Conservation (phyloP, 2,797 vertebrate genomes). For the Xenopus petersii region DNA sequence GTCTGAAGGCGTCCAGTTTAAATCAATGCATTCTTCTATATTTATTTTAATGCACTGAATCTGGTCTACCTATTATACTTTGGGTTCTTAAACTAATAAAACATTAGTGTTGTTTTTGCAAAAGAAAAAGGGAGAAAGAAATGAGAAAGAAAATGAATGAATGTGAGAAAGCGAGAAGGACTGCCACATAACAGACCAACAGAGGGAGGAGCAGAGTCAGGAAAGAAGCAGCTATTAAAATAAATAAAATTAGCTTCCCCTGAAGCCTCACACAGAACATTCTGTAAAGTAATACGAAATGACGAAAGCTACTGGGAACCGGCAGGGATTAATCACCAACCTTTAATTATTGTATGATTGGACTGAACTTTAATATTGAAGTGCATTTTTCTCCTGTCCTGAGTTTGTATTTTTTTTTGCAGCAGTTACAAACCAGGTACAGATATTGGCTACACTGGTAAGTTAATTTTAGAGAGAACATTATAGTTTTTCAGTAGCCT, state of each 20-base stretch:
- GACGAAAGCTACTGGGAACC: neutral
- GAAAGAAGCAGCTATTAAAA: conserved; percentile 18
- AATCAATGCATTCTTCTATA: no score
- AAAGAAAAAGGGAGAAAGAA: no score
- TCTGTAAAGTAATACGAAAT: neutral
- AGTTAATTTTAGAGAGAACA: no score
- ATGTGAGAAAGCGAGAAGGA: neutral
- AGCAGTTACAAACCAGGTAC: neutral
- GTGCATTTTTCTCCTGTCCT: neutral
- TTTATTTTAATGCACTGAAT: no score
- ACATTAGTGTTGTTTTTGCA: no score
- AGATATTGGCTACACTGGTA: no score
- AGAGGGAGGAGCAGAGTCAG: conserved; percentile 50
- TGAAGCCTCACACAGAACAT: neutral
- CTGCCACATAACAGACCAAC: conserved; percentile 27
- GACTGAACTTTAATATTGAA: neutral
- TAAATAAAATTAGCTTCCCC: conserved; percentile 31
- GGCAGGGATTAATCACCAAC: conserved; percentile 50
- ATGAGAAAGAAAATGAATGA: neutral
- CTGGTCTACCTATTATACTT: no score
- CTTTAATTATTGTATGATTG: neutral
- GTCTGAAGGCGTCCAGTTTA: no score
- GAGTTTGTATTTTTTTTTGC: neutral
- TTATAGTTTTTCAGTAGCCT: no score
- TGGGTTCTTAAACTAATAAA: no score